Base-by-base conservation (phyloP, 2,797 vertebrate species). In the Lophius americanus region DNA sequence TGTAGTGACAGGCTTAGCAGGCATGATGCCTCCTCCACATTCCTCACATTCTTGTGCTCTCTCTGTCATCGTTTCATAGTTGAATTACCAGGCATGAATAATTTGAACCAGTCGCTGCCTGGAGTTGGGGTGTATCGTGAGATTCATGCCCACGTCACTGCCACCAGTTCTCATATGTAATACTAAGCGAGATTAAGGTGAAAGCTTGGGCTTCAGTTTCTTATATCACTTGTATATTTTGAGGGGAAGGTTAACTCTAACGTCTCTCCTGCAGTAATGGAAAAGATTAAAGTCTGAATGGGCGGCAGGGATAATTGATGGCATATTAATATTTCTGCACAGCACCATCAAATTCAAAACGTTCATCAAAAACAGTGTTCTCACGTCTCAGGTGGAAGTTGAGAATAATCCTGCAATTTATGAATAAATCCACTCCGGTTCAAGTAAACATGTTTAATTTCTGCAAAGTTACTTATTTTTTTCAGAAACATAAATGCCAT, bases 381-480 rank as follows among this genome's bases (percentile, higher is more conserved):
- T 91, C 83, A 56, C 70, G 85, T 88, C 82, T 88, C 78, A 84
- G 81, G 78, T 69, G 58, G 39, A 35, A n/a, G 48, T 39, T 73
- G 87, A 84, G 85, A 88, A 73, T 66, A 54, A 91, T 52, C 58
- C 71, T 47, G 74, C 70, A 39, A 50, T 47, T 32, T 78, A 83
- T 85, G 64, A 88, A 88, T 85, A 79, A 83, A 86, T 88, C 60
- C 85, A 48, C 53, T 50, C 3, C 14, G 5, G 37, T 11, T 63
- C 53, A 76, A 35, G 58, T 32, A 52, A 9, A 39, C 62, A 42
- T 77, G 60, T 48, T 38, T 67, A 56, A 76, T 60, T 51, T 7
- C 64, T 33, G 37, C 23, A 23, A 23, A 23, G 23, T 23, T 23
- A 12, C 37, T 46, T 38, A n/a, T 38, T 23, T 23, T 23, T 23